phyloP scores from a whole-genome alignment of 1,140 invertebrate species.

The Bombus affinis region DNA sequence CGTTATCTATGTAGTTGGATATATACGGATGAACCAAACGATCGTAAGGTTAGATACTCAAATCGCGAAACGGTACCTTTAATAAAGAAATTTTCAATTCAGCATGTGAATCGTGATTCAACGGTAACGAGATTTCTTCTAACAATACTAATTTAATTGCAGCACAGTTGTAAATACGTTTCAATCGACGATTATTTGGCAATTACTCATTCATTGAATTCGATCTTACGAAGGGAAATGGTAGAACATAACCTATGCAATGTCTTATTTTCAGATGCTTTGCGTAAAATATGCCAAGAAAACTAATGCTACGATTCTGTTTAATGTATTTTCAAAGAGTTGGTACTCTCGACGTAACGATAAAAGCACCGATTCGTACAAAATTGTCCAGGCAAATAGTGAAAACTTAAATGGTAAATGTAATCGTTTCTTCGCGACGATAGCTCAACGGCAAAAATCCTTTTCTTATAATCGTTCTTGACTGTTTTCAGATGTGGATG shows the following conservation, averaged over 20 bases:
- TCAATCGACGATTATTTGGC: background rate
- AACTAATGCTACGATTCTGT: constrained; percentile 59
- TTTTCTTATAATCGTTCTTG: background rate
- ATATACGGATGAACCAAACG: background rate
- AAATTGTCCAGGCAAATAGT: constrained; percentile 72
- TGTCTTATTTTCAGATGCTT: constrained; percentile 75
- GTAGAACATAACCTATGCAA: constrained; percentile 6
- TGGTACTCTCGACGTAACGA: constrained; percentile 77
- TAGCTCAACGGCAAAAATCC: background rate
- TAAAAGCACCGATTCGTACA: constrained; percentile 74
- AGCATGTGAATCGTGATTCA: constrained; percentile 22
- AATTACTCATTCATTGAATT: background rate
- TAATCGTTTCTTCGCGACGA: background rate
- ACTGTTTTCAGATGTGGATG: constrained; percentile 61
- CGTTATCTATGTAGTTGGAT: background rate
- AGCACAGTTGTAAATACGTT: background rate
- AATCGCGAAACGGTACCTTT: background rate
- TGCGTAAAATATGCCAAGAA: constrained; percentile 73
- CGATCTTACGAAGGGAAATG: too few species aligned
- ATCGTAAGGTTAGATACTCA: constrained; percentile 11
- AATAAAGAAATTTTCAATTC: background rate
- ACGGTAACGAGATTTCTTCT: constrained; percentile 6
- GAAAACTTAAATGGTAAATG: constrained; percentile 75
- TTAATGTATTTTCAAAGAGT: constrained; percentile 68
- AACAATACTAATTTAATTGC: background rate